These are phyloP conservation scores for Geodia barretti DNA, from an alignment of 37 sponge, comb jelly and placozoan genomes.

Conservation along the genomic window DNA sequence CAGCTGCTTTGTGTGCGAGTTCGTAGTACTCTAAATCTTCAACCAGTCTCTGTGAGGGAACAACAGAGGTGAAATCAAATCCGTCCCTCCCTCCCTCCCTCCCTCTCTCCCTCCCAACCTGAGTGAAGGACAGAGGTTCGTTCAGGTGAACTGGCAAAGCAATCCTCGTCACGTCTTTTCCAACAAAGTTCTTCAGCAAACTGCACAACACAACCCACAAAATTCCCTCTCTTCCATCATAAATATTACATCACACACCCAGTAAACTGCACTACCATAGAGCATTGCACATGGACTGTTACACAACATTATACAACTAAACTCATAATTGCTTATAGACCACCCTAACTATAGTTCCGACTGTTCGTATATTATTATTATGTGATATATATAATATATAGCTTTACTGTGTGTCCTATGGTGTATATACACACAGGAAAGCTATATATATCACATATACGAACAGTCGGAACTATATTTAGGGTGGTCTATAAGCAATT, in stretches of 20 bases:
- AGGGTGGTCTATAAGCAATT: too few relatives aligned
- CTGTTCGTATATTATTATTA: too few relatives aligned
- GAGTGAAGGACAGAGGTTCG: conserved; percentile 93
- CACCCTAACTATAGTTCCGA: too few relatives aligned
- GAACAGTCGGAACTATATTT: too few relatives aligned
- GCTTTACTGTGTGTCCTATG: too few relatives aligned
- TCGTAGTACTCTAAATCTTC: conserved; percentile 95
- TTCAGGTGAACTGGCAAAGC: conserved; percentile 94
- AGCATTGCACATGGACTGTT: too few relatives aligned
- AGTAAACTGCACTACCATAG: too few relatives aligned
- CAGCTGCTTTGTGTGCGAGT: conserved; percentile 83
- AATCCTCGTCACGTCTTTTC: conserved; percentile 87
- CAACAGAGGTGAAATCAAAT: not conserved
- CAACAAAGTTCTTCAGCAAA: conserved; percentile 83
- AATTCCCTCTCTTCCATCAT: not conserved
- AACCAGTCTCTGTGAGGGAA: conserved; percentile 64
- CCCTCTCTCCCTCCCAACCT: conserved; percentile 35
- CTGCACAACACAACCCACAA: conserved; percentile 27
- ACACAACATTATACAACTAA: too few relatives aligned
- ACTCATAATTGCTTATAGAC: too few relatives aligned
- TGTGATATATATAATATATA: too few relatives aligned
- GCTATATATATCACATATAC: too few relatives aligned
- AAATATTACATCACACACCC: not conserved
- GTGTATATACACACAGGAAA: too few relatives aligned
- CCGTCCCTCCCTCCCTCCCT: conserved; percentile 12